Percentiles rank a stretch among this genome's conserved stretches.
Conservation (phyloP, 1,140 invertebrate species). For the Samia ricini region DNA sequence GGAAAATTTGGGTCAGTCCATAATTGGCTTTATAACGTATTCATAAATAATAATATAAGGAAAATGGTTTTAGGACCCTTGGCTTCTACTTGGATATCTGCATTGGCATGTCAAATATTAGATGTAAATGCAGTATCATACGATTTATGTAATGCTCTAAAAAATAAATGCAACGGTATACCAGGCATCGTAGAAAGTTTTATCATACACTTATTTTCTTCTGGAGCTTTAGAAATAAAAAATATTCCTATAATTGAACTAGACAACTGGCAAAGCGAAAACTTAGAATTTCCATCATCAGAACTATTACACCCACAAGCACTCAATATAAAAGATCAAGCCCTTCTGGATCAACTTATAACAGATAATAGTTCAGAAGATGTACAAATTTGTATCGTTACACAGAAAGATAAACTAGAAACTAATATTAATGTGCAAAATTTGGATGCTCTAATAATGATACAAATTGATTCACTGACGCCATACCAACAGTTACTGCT, state of each 20-base stretch:
- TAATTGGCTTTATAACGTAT: conserved; percentile 57
- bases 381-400: conserved; percentile 53
- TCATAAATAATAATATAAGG: conserved; percentile 50
- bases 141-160: conserved; percentile 62
- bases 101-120: conserved; percentile 72
- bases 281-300: conserved; percentile 52
- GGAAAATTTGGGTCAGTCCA: conserved; percentile 54
- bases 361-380: conserved; percentile 41
- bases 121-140: conserved; percentile 63
- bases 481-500: conserved; percentile 75
- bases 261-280: conserved; percentile 35
- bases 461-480: conserved; percentile 74
- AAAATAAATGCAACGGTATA: conserved; percentile 62
- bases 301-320: conserved; percentile 48
- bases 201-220: conserved; percentile 70
- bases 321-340: conserved; percentile 44
- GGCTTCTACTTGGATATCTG: conserved; percentile 44
- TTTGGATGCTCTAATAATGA: conserved; percentile 72
- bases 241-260: conserved; percentile 41
- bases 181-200: conserved; percentile 70
- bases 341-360: conserved; percentile 39
- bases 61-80: conserved; percentile 58
- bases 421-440: conserved; percentile 62
- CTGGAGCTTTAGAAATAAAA: conserved; percentile 56
- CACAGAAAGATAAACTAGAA: conserved; percentile 49